Conservation (phyloP, 2,797 vertebrate genomes). For the Poeciliopsis presidionis region DNA sequence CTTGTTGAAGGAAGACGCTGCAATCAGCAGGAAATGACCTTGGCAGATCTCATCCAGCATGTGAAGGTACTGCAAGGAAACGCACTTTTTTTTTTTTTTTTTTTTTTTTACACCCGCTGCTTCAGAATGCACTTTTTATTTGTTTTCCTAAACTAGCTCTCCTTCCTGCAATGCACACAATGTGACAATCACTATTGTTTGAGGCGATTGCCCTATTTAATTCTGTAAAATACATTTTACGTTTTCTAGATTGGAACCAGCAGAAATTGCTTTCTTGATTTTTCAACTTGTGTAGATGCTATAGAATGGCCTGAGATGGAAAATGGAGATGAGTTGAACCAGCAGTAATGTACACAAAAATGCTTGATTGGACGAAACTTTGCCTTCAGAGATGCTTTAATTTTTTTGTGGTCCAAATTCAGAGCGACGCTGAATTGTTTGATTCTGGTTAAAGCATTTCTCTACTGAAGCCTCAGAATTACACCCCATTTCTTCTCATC, state of each 20-base stretch:
- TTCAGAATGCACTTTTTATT: constrained; percentile 31
- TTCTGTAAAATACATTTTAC: constrained; percentile 9
- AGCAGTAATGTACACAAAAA: not conserved
- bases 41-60: constrained; percentile 83
- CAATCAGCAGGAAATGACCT: constrained; percentile 83
- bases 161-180: constrained; percentile 52
- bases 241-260: not conserved
- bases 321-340: not conserved
- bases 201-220: constrained; percentile 31
- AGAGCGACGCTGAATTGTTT: not conserved
- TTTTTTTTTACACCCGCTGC: constrained; percentile 28
- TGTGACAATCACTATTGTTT: constrained; percentile 59
- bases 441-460: not conserved
- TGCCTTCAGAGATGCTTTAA: not conserved
- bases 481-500: not conserved
- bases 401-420: not conserved
- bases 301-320: not conserved
- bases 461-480: not conserved
- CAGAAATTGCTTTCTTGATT: not conserved
- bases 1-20: constrained; percentile 72
- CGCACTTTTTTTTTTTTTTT: constrained; percentile 20
- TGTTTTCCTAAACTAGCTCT: constrained; percentile 35
- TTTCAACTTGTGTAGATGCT: not conserved
- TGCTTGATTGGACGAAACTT: not conserved
- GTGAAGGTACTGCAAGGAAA: constrained; percentile 82